Conservation (phyloP, 2,888 invertebrate genomes). For the Tuberolachnus salignus region DNA sequence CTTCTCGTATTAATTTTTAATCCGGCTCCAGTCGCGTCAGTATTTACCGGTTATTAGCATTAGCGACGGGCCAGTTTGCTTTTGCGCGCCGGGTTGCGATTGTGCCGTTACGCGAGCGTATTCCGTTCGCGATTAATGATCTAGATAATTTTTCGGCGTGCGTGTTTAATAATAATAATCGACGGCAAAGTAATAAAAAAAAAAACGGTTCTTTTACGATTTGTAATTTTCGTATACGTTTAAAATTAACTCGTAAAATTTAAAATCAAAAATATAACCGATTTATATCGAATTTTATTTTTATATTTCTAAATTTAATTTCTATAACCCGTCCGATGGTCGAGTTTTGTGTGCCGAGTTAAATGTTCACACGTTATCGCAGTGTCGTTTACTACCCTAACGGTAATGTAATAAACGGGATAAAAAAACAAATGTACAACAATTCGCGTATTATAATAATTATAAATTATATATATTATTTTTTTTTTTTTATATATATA, state of each 20-base stretch:
- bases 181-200: neutral
- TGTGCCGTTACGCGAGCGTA: neutral
- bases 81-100: neutral
- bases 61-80: neutral
- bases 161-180: neutral
- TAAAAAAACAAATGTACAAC: constrained; percentile 7
- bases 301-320: neutral
- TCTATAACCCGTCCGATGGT: neutral
- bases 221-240: constrained; percentile 25
- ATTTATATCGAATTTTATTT: constrained; percentile 19
- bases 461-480: neutral
- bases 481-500: neutral
- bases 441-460: neutral
- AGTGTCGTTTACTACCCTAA: too few species aligned
- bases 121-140: constrained; percentile 12
- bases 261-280: neutral
- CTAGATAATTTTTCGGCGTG: neutral
- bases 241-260: constrained; percentile 15
- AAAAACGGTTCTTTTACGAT: too few species aligned
- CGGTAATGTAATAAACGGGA: neutral
- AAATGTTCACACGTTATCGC: neutral
- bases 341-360: constrained; percentile 2
- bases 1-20: constrained; percentile 51
- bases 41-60: constrained; percentile 45
- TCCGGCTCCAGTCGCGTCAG: constrained; percentile 55